phyloP scores from a whole-genome alignment of 1,140 invertebrate genomes.

The Metopolophium dirhodum region DNA sequence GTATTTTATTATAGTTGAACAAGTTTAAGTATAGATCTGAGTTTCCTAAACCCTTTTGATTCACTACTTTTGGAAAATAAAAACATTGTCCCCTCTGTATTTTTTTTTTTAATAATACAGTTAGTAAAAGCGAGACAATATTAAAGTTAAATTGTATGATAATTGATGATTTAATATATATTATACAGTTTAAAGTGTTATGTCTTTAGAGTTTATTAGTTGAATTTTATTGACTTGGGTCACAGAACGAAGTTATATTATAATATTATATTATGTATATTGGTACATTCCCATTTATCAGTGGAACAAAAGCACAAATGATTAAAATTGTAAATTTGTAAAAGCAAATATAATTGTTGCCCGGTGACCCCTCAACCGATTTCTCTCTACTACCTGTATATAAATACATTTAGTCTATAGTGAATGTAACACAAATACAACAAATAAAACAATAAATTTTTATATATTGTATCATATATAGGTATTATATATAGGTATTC shows the following conservation, averaged over 20 bases:
- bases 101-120: neutral
- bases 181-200: neutral
- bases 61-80: neutral
- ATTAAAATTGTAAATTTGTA: too few relatives aligned
- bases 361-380: too few relatives aligned
- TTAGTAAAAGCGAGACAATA: neutral
- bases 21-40: neutral
- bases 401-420: too few relatives aligned
- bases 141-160: neutral
- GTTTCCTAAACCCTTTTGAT: neutral
- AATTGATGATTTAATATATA: neutral
- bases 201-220: neutral
- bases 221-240: neutral
- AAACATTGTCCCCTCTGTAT: neutral
- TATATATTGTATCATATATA: too few relatives aligned
- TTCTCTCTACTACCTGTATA: too few relatives aligned
- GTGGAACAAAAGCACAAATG: too few relatives aligned
- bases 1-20: neutral
- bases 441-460: too few relatives aligned
- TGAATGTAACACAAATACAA: too few relatives aligned
- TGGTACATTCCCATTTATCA: too few relatives aligned
- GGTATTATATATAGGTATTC: neutral
- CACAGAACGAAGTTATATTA: too few relatives aligned
- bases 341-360: too few relatives aligned
- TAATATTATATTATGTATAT: too few relatives aligned